A percentile compares a stretch with the other conserved stretches of the same genome.
phyloP scores from a whole-genome alignment of 2,888 invertebrate species.

The Perizoma flavofasciatum region DNA sequence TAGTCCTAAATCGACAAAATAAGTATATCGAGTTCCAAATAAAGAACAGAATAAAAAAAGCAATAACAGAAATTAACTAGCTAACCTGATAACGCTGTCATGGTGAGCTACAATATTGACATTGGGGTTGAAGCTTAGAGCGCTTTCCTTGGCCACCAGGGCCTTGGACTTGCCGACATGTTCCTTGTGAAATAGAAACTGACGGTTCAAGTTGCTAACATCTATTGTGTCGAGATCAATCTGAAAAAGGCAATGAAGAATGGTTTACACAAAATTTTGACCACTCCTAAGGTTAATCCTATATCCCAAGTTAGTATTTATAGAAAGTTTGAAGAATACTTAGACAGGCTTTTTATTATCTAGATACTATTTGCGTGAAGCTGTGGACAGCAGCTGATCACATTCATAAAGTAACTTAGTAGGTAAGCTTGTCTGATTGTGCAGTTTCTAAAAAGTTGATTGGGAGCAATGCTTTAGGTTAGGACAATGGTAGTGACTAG shows the following conservation, averaged over 20 bases:
- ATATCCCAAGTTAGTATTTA: too few relatives aligned
- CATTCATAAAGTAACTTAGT: too few relatives aligned
- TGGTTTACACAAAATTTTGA: background rate
- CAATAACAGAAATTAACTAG: too few relatives aligned
- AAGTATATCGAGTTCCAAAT: too few relatives aligned
- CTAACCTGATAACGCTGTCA: slow-evolving; percentile 95
- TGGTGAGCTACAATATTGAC: slow-evolving; percentile 95
- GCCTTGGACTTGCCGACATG: slow-evolving; percentile 99
- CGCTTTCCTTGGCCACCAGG: slow-evolving; percentile 94
- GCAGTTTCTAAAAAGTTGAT: background rate
- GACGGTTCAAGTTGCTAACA: slow-evolving; percentile 98
- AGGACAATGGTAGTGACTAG: too few relatives aligned
- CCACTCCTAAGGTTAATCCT: background rate
- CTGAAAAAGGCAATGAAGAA: slow-evolving; percentile 82
- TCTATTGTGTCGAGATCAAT: slow-evolving; percentile 99
- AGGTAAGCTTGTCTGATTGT: background rate
- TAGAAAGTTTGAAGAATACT: too few relatives aligned
- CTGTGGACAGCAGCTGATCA: background rate
- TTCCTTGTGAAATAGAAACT: slow-evolving; percentile 99
- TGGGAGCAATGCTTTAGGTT: too few relatives aligned
- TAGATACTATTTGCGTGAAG: too few relatives aligned
- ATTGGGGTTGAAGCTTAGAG: slow-evolving; percentile 93
- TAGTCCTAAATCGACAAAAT: too few relatives aligned
- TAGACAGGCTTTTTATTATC: too few relatives aligned
- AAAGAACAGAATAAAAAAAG: too few relatives aligned